Percentiles rank a stretch among this genome's conserved stretches.
Evolutionary conservation across 1,140 invertebrate genomes (phyloP).

Genomic region (Bradynema listronoti): DNA sequence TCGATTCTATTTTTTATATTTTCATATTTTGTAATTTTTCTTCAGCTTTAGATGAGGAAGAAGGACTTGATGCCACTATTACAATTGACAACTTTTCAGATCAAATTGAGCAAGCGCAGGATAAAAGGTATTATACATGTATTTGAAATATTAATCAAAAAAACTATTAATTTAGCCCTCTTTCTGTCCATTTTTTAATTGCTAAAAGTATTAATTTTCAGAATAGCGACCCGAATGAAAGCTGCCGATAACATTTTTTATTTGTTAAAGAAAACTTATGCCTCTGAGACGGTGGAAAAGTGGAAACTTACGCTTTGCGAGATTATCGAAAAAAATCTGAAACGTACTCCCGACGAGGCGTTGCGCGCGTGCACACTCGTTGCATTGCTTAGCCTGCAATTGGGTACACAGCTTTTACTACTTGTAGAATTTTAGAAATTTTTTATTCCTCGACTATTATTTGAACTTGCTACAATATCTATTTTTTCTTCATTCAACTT

Average conservation of each 20-base stretch:
- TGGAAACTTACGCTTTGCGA: slow-evolving; percentile 29
- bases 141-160: slow-evolving; percentile 24
- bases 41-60: slow-evolving; percentile 28
- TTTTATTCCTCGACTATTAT: no score
- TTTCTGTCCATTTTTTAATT: slow-evolving; percentile 4
- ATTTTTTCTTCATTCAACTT: no score
- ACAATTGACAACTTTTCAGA: slow-evolving; percentile 34
- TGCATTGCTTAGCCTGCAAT: slow-evolving; percentile 28
- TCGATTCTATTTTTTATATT: slow-evolving; percentile 18
- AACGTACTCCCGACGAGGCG: slow-evolving; percentile 34
- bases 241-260: slow-evolving; percentile 34
- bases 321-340: slow-evolving; percentile 40
- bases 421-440: no score
- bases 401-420: no score
- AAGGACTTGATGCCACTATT: slow-evolving; percentile 17
- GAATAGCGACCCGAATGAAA: slow-evolving; percentile 24
- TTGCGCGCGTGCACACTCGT: slow-evolving; percentile 26
- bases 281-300: slow-evolving; percentile 37
- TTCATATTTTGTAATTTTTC: slow-evolving; percentile 6
- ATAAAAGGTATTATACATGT: slow-evolving; percentile 27
- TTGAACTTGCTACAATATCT: no score
- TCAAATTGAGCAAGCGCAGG: slow-evolving; percentile 35
- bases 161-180: slow-evolving; percentile 10
- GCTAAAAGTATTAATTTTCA: slow-evolving; percentile 12
- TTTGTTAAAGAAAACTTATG: slow-evolving; percentile 25